Evolutionary conservation across 2,113 vertebrate genomes (phyloP).

Genomic region (Chlamydotis undulata): DNA sequence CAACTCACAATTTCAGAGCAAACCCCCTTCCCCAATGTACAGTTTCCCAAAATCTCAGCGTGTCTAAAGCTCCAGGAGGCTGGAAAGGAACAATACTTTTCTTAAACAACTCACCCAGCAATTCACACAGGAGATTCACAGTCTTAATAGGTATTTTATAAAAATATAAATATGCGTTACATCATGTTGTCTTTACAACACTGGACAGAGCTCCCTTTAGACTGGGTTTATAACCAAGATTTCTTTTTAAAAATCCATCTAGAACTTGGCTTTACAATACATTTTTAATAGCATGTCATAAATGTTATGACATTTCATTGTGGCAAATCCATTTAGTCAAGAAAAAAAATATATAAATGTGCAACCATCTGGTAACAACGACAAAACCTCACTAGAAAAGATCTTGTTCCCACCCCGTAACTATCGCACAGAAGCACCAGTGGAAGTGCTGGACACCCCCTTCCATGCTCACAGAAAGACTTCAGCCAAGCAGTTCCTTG

Average conservation of each 20-base stretch:
- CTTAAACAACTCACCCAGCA: conserved; percentile 73
- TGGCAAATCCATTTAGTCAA: conserved; percentile 79
- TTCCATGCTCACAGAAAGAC: conserved; percentile 26
- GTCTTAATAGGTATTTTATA: conserved; percentile 81
- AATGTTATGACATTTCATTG: conserved; percentile 96
- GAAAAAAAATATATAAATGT: conserved; percentile 69
- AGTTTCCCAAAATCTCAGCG: conserved; percentile 35
- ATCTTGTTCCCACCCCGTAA: conserved; percentile 77
- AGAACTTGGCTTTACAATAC: conserved; percentile 89
- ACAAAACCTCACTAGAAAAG: conserved; percentile 82
- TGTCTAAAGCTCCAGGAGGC: conserved; percentile 53
- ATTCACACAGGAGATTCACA: conserved; percentile 81
- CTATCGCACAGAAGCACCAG: conserved; percentile 42
- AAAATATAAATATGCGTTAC: conserved; percentile 84
- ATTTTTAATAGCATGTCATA: conserved; percentile 89
- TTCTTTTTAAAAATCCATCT: conserved; percentile 81
- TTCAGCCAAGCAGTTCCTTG: conserved; percentile 2
- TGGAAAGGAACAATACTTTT: conserved; percentile 56
- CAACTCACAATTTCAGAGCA: conserved; percentile 67
- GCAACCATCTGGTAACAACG: conserved; percentile 85
- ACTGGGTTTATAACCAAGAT: conserved; percentile 80
- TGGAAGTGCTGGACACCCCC: conserved; percentile 32
- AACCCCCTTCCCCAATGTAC: conserved; percentile 56
- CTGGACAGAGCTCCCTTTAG: conserved; percentile 77
- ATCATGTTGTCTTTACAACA: conserved; percentile 80